A percentile compares a stretch with the other conserved stretches of the same genome.
phyloP scores from a whole-genome alignment of 23 tunicate genomes.

The Halocynthia roretzi region DNA sequence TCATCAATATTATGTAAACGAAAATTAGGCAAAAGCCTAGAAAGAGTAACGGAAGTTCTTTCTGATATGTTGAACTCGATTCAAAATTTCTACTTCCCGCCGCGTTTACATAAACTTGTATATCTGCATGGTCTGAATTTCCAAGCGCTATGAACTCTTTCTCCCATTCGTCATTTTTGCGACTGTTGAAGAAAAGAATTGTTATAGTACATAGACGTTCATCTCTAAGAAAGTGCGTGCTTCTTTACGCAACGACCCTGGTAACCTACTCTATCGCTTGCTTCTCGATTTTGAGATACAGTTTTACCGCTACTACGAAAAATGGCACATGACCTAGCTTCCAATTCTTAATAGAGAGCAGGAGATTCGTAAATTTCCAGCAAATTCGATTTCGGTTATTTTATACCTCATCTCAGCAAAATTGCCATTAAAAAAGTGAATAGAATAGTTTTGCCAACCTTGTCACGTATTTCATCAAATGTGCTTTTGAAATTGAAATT shows the following conservation, averaged over 20 bases:
- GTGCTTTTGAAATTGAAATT: neutral
- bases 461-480: neutral
- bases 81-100: slow-evolving; percentile 1
- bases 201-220: no score
- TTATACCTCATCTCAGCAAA: no score
- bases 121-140: neutral
- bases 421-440: no score
- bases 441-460: neutral
- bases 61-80: neutral
- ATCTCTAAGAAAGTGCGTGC: no score
- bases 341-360: no score
- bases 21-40: slow-evolving; percentile 14
- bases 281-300: no score
- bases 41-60: slow-evolving; percentile 22
- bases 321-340: no score
- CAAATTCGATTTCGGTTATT: no score
- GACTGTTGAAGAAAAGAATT: neutral
- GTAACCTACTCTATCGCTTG: no score
- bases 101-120: slow-evolving; percentile 19
- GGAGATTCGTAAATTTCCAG: no score
- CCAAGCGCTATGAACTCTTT: slow-evolving; percentile 12
- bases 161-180: slow-evolving; percentile 24
- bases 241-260: no score
- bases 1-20: slow-evolving; percentile 29
- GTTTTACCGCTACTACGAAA: no score